Evolutionary conservation across 2,888 invertebrate species (phyloP).

Genomic region (Melanostoma mellinum): DNA sequence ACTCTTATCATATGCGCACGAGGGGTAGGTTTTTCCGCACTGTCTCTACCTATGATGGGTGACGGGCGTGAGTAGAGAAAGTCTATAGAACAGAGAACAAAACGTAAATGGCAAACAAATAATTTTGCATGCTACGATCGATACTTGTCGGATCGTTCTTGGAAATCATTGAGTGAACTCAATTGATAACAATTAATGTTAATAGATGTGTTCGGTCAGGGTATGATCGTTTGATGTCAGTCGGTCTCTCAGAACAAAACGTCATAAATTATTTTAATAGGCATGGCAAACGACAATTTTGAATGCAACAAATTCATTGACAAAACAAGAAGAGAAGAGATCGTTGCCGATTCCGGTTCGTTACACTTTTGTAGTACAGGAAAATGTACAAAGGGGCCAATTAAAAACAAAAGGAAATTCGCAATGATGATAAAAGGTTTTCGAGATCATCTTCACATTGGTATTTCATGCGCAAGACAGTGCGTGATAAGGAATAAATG

Average conservation of each 20-base stretch:
- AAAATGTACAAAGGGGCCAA: too few species aligned
- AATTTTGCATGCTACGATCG: slow-evolving; percentile 38
- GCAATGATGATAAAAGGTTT: too few species aligned
- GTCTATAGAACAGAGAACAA: background rate
- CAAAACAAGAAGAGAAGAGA: too few species aligned
- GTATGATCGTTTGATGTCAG: slow-evolving; percentile 4
- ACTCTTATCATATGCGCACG: slow-evolving; percentile 41
- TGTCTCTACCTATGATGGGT: background rate
- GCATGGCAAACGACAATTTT: too few species aligned
- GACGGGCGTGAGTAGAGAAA: slow-evolving; percentile 16
- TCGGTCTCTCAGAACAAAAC: slow-evolving; percentile 4
- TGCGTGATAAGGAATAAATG: too few species aligned
- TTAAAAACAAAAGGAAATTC: too few species aligned
- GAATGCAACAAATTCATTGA: too few species aligned
- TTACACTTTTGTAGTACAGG: background rate
- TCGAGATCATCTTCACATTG: too few species aligned
- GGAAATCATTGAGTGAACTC: slow-evolving; percentile 52
- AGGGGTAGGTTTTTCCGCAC: slow-evolving; percentile 59
- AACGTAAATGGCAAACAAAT: slow-evolving; percentile 38
- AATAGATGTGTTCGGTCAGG: background rate
- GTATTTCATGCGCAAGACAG: too few species aligned
- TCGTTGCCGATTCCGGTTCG: background rate
- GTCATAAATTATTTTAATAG: background rate
- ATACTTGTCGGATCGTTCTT: slow-evolving; percentile 46
- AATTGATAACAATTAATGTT: slow-evolving; percentile 58